These are phyloP conservation scores for Brachyptera putata DNA, from an alignment of 2,888 invertebrate species.

Conservation along the genomic window DNA sequence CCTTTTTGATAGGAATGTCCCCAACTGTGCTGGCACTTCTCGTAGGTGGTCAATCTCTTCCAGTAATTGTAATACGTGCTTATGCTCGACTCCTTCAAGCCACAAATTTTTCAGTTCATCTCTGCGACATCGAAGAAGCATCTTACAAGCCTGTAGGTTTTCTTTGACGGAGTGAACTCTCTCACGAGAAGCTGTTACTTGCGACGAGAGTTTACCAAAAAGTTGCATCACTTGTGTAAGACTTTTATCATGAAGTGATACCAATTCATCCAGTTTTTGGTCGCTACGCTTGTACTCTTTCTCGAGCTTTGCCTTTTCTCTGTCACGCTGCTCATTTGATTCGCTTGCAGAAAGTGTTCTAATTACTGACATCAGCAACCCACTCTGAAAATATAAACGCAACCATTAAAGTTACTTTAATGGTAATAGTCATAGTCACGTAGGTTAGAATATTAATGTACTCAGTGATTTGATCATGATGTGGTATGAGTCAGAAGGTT, in stretches of 20 bases:
- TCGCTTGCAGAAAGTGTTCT: conserved; percentile 91
- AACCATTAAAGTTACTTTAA: not conserved
- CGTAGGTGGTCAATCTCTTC: conserved; percentile 82
- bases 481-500: no score
- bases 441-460: not conserved
- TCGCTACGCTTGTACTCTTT: conserved; percentile 91
- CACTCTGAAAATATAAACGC: conserved; percentile 55
- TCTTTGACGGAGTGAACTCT: conserved; percentile 75
- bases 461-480: not conserved
- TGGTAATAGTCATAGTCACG: not conserved
- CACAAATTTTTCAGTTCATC: conserved; percentile 92
- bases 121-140: conserved; percentile 79
- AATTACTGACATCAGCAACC: conserved; percentile 90
- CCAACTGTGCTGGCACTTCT: conserved; percentile 66
- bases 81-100: conserved; percentile 95
- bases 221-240: conserved; percentile 70
- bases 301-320: conserved; percentile 90
- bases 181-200: conserved; percentile 70
- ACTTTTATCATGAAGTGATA: conserved; percentile 82
- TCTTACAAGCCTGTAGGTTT: conserved; percentile 77
- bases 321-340: conserved; percentile 86
- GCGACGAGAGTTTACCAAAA: conserved; percentile 60
- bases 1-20: conserved; percentile 61
- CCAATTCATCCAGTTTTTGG: conserved; percentile 79
- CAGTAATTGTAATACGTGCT: conserved; percentile 80